Conservation (phyloP, 1,140 invertebrate species). For the Psix sp. region DNA sequence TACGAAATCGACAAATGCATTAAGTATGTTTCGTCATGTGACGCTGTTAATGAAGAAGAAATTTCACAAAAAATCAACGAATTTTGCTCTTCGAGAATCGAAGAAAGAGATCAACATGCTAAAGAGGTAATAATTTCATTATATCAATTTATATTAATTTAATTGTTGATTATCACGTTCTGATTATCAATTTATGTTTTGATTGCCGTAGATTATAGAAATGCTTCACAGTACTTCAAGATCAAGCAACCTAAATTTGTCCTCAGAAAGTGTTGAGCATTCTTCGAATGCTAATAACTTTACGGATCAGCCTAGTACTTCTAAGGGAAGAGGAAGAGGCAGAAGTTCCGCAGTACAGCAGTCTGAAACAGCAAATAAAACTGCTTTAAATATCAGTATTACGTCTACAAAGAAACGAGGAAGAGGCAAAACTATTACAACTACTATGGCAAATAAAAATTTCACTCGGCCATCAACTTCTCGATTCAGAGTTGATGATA, state of each 20-base stretch:
- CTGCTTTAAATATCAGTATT: too few relatives aligned
- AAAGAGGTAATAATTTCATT: constrained; percentile 31
- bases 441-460: too few relatives aligned
- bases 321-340: constrained; percentile 53
- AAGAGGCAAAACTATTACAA: too few relatives aligned
- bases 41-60: constrained; percentile 66
- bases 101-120: constrained; percentile 56
- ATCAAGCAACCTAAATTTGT: constrained; percentile 2
- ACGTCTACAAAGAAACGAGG: too few relatives aligned
- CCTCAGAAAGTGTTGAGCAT: neutral
- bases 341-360: too few relatives aligned
- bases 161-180: neutral
- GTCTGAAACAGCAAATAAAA: too few relatives aligned
- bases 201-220: constrained; percentile 24
- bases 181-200: constrained; percentile 24
- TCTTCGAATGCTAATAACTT: neutral
- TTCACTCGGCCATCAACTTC: too few relatives aligned
- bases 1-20: constrained; percentile 74
- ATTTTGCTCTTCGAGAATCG: constrained; percentile 60
- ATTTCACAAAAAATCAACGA: constrained; percentile 69
- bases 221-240: constrained; percentile 17
- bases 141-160: neutral
- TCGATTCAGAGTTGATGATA: too few relatives aligned
- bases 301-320: constrained; percentile 6
- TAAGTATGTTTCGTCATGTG: constrained; percentile 65